Conservation (phyloP, 2,888 invertebrate species). For the Pyrgus malvae region DNA sequence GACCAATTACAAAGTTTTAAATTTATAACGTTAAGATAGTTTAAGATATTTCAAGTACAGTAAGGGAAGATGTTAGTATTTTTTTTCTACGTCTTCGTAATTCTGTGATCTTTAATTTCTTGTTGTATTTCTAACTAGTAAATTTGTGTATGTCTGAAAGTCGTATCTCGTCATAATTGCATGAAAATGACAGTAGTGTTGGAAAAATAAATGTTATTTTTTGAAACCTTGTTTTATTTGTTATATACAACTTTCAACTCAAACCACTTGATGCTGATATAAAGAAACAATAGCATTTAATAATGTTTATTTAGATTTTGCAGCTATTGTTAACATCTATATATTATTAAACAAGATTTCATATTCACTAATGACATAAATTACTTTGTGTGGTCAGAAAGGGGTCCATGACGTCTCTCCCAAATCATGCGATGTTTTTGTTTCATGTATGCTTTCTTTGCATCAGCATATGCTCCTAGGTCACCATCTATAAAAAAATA, state of each 20-base stretch:
- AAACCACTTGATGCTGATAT: neutral
- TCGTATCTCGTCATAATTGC: slow-evolving; percentile 73
- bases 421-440: slow-evolving; percentile 99
- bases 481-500: slow-evolving; percentile 90
- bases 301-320: slow-evolving; percentile 22
- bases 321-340: slow-evolving; percentile 17
- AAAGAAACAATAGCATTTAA: neutral
- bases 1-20: slow-evolving; percentile 73
- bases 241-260: no score
- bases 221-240: slow-evolving; percentile 43
- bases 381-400: slow-evolving; percentile 63
- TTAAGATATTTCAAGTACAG: slow-evolving; percentile 68
- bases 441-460: slow-evolving; percentile 93
- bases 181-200: slow-evolving; percentile 75
- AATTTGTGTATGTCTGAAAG: slow-evolving; percentile 64
- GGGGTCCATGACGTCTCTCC: slow-evolving; percentile 95
- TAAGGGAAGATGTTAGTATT: slow-evolving; percentile 67
- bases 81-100: slow-evolving; percentile 69
- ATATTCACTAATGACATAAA: slow-evolving; percentile 13
- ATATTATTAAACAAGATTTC: slow-evolving; percentile 12
- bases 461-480: slow-evolving; percentile 88
- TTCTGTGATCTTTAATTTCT: slow-evolving; percentile 76
- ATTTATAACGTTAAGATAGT: slow-evolving; percentile 65
- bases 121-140: slow-evolving; percentile 69
- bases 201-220: slow-evolving; percentile 78